These are phyloP conservation scores for Artibeus jamaicensis DNA, from an alignment of 2,797 vertebrate species.

Conservation along the genomic window DNA sequence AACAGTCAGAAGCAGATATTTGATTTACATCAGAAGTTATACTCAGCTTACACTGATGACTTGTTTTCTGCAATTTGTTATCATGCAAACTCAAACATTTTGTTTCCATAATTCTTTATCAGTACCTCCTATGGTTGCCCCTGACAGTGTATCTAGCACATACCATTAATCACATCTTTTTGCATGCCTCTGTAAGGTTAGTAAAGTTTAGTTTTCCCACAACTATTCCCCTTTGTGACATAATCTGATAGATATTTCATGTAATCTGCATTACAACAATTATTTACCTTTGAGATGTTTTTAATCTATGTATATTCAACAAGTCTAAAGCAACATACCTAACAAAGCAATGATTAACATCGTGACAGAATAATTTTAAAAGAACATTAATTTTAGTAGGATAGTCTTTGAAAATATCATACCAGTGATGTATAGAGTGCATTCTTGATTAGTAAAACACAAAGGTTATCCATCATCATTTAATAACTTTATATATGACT, in stretches of 20 bases:
- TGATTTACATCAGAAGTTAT: neutral
- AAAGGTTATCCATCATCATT: neutral
- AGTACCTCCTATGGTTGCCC: neutral
- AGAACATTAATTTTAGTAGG: neutral
- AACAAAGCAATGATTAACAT: neutral
- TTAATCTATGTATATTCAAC: neutral
- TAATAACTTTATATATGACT: neutral
- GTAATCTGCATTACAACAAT: neutral
- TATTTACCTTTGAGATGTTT: neutral
- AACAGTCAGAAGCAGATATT: neutral
- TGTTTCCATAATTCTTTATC: neutral
- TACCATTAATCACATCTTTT: neutral
- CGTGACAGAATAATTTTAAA: neutral
- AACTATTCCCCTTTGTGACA: neutral
- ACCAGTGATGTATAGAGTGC: neutral
- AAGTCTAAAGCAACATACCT: neutral
- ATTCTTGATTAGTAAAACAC: neutral
- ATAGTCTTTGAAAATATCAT: neutral
- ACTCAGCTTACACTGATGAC: neutral
- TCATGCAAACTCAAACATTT: neutral
- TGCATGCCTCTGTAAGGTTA: neutral
- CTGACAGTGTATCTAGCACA: neutral
- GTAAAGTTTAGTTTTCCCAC: neutral
- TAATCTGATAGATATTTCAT: neutral
- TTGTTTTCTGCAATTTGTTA: neutral